phyloP scores from a whole-genome alignment of 2,113 vertebrate genomes.

The Corythornis cristatus region DNA sequence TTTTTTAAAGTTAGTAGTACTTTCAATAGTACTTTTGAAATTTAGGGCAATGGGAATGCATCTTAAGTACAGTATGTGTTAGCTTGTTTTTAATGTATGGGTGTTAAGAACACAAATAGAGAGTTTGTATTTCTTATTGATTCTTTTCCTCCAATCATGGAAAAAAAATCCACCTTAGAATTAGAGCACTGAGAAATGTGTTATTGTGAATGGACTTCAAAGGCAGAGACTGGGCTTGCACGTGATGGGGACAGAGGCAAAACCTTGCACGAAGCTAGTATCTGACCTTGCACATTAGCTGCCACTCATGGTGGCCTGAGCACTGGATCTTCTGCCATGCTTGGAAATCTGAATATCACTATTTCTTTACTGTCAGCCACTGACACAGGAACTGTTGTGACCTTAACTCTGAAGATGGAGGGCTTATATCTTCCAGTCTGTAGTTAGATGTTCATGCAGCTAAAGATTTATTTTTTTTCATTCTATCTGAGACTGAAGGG shows the following conservation, averaged over 20 bases:
- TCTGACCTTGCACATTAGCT: background rate
- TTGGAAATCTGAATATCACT: background rate
- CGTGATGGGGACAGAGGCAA: background rate
- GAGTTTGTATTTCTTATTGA: conserved; percentile 53
- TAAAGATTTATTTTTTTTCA: background rate
- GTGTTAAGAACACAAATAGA: conserved; percentile 71
- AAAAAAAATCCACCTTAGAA: background rate
- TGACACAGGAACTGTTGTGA: background rate
- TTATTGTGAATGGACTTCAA: background rate
- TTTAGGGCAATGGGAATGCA: conserved; percentile 80
- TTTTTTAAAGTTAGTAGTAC: conserved; percentile 81
- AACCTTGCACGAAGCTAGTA: background rate
- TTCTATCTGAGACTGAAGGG: background rate
- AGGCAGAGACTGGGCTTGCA: background rate
- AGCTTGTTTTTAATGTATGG: conserved; percentile 79
- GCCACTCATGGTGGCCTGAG: background rate
- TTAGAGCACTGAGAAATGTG: background rate
- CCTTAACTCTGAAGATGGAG: background rate
- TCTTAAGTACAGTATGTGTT: conserved; percentile 75
- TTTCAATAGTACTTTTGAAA: conserved; percentile 81
- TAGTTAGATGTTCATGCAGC: background rate
- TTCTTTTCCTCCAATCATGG: conserved; percentile 14
- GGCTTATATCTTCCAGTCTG: background rate
- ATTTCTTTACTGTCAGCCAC: background rate
- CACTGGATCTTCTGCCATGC: background rate